phyloP scores from a whole-genome alignment of 1,140 invertebrate species.

The Pseudoatta argentina region DNA sequence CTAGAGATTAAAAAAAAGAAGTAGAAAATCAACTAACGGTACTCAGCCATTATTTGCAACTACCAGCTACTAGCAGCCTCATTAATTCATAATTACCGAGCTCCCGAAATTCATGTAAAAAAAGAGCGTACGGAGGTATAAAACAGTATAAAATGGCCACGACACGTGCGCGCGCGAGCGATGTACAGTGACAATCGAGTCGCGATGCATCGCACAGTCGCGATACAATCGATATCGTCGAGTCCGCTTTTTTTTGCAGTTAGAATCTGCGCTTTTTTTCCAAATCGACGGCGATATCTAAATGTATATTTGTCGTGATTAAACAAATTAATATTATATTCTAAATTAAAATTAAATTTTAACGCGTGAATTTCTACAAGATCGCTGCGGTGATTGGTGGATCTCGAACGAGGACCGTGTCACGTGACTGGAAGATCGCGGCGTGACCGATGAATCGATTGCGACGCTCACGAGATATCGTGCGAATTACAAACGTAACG shows the following conservation, averaged over 20 bases:
- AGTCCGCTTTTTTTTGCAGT: too few relatives aligned
- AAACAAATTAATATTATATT: neutral
- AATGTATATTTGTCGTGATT: too few relatives aligned
- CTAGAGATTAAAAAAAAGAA: constrained; percentile 36
- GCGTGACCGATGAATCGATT: constrained; percentile 7
- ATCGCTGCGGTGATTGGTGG: neutral
- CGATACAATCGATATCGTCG: constrained; percentile 6
- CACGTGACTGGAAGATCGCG: neutral
- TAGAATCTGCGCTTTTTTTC: too few relatives aligned
- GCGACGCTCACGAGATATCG: constrained; percentile 21
- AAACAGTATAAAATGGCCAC: constrained; percentile 38
- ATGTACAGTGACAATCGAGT: neutral
- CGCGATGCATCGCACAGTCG: neutral
- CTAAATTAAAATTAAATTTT: neutral
- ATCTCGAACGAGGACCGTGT: neutral
- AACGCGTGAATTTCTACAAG: neutral
- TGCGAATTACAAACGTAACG: constrained; percentile 34
- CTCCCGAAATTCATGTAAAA: constrained; percentile 63
- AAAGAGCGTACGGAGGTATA: constrained; percentile 24
- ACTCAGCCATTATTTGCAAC: constrained; percentile 80
- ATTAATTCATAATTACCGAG: constrained; percentile 82
- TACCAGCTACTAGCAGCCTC: constrained; percentile 80
- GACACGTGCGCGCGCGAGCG: constrained; percentile 26
- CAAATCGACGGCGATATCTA: too few relatives aligned
- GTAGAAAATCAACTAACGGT: constrained; percentile 82